Evolutionary conservation across 2,888 invertebrate genomes (phyloP), one percentile per base, ranked within the genome.

Genomic region (Megastigmus dorsalis): DNA sequence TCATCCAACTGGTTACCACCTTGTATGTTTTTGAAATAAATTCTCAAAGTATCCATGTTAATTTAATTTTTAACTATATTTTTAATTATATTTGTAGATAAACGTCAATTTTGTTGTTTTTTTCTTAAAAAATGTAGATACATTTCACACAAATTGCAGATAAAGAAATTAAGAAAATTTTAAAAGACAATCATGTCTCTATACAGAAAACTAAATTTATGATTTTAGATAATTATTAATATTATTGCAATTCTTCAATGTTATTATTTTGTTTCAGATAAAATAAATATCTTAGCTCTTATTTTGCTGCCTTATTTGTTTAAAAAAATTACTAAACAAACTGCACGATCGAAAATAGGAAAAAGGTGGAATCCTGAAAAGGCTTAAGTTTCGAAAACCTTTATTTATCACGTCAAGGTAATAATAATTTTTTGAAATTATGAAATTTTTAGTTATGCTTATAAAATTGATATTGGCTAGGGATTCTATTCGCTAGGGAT

Each of bases 381-480:
- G 62, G 20, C 67, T 41, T 41, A 62, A 28, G 30, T 18, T 6
- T 10, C 26, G 54, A 43, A 10, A 66, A 65, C 23, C 28, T 66
- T 43, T n/a, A 48, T 45, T 48, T 55, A 6, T 48, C 9, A 30
- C 6, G n/a, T 54, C 6, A 54, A 30, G 1, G 6, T 43, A 15
- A 57, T 30, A 57, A 13, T 7, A 57, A 18, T 68, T 62, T 45
- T 18, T n/a, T 26, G 1, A 48, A 79, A 67, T 48, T 33, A 54
- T n/a, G 9, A 43, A 18, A 4, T 43, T 43, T 43, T 4, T 43
- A 43, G n/a, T n/a, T n/a, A n/a, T n/a, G n/a, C n/a, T n/a, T n/a
- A n/a, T n/a, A n/a, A n/a, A n/a, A n/a, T n/a, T n/a, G n/a, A n/a
- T n/a, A n/a, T n/a, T n/a, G n/a, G n/a, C n/a, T n/a, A n/a, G n/a